Evolutionary conservation across 1,140 invertebrate genomes (phyloP).

Genomic region (Halictus rubicundus): DNA sequence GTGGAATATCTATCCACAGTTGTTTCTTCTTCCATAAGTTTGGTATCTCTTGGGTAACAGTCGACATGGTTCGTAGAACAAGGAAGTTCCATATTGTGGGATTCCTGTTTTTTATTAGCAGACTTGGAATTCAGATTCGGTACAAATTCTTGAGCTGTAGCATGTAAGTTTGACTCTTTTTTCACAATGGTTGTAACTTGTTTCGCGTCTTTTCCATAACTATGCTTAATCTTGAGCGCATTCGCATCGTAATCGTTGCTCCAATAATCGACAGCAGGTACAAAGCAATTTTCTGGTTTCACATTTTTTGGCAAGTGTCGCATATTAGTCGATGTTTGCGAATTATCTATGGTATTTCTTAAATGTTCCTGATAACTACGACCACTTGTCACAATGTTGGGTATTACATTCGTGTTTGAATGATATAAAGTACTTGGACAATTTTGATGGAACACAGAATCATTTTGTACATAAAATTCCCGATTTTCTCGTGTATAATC

Average conservation of each 20-base stretch:
- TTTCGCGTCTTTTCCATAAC: slow-evolving; percentile 1
- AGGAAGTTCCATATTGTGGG: not conserved
- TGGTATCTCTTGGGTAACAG: not conserved
- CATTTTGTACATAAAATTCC: slow-evolving; percentile 47
- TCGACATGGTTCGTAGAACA: not conserved
- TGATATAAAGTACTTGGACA: slow-evolving; percentile 46
- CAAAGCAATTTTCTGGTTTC: slow-evolving; percentile 1
- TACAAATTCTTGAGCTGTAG: slow-evolving; percentile 68
- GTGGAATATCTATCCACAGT: slow-evolving; percentile 14
- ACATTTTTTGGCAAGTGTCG: slow-evolving; percentile 11
- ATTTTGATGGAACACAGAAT: slow-evolving; percentile 42
- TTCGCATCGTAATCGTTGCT: slow-evolving; percentile 40
- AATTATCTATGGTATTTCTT: not conserved
- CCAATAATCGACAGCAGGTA: slow-evolving; percentile 16
- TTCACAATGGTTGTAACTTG: slow-evolving; percentile 4
- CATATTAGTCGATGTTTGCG: not conserved
- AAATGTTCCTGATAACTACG: slow-evolving; percentile 41
- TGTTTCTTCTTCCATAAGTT: not conserved
- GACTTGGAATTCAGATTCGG: slow-evolving; percentile 17
- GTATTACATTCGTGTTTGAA: slow-evolving; percentile 20
- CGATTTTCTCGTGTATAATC: slow-evolving; percentile 42
- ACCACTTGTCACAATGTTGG: slow-evolving; percentile 20
- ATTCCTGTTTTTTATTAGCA: not conserved
- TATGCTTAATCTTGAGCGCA: slow-evolving; percentile 20
- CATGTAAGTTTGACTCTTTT: slow-evolving; percentile 68